phyloP scores from a whole-genome alignment of 2,113 vertebrate species.

The Channa maculata region DNA sequence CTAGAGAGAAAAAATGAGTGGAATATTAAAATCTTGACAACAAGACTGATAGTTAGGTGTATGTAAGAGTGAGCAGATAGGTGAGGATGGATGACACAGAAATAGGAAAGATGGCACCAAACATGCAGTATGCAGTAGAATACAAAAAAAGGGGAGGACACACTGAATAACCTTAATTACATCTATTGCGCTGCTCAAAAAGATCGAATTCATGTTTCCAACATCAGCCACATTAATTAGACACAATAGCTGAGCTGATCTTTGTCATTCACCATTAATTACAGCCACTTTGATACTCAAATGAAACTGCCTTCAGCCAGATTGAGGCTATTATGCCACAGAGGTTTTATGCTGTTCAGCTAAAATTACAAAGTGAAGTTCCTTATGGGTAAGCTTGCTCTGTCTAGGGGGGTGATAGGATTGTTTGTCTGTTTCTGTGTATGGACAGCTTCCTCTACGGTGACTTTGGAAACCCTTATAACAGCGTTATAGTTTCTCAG shows the following conservation, averaged over 20 bases:
- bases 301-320: conserved; percentile 72
- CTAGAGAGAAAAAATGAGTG: conserved; percentile 33
- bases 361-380: conserved; percentile 66
- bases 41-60: conserved; percentile 22
- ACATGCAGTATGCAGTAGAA: conserved; percentile 38
- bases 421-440: conserved; percentile 34
- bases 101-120: conserved; percentile 35
- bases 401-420: conserved; percentile 54
- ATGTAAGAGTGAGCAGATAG: conserved; percentile 13
- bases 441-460: not conserved
- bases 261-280: conserved; percentile 78
- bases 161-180: conserved; percentile 61
- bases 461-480: no score
- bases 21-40: conserved; percentile 47
- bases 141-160: conserved; percentile 1
- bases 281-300: conserved; percentile 76
- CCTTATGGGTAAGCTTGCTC: conserved; percentile 52
- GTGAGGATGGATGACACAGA: conserved; percentile 29
- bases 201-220: conserved; percentile 73
- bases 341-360: conserved; percentile 64
- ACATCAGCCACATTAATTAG: conserved; percentile 77
- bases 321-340: conserved; percentile 69
- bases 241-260: conserved; percentile 71
- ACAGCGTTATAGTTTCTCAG: no score
- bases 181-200: conserved; percentile 59